phyloP scores from a whole-genome alignment of 2,797 vertebrate genomes.

The Danio aesculapii region DNA sequence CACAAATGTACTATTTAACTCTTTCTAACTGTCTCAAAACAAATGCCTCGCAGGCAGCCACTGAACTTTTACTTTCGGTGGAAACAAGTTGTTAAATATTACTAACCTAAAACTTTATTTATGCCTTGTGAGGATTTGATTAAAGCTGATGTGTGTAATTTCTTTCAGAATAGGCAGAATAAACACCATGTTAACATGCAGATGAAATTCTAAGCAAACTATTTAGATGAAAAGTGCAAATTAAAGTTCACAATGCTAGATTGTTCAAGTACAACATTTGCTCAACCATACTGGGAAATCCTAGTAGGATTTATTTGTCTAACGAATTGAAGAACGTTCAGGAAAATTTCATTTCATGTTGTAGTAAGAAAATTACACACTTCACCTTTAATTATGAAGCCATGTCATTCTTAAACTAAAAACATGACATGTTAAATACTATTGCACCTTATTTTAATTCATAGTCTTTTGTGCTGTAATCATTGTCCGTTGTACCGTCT shows the following conservation, averaged over 20 bases:
- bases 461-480: slow-evolving; percentile 38
- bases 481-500: slow-evolving; percentile 16
- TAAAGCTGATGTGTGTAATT: slow-evolving; percentile 24
- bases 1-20: slow-evolving; percentile 57
- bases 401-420: slow-evolving; percentile 36
- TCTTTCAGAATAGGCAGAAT: neutral
- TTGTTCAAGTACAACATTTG: neutral
- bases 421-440: slow-evolving; percentile 49
- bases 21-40: slow-evolving; percentile 46
- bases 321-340: neutral
- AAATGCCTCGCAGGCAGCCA: slow-evolving; percentile 44
- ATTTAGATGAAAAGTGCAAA: neutral
- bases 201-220: neutral
- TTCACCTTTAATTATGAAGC: slow-evolving; percentile 24
- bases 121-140: slow-evolving; percentile 11
- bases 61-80: slow-evolving; percentile 23
- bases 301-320: neutral
- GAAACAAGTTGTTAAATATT: slow-evolving; percentile 29
- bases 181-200: neutral
- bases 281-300: neutral
- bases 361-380: neutral
- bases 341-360: neutral
- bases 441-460: slow-evolving; percentile 61
- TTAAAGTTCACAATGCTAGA: neutral
- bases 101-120: slow-evolving; percentile 42